Conservation (phyloP, 2,888 invertebrate species). For the Amaurobius ferox region DNA sequence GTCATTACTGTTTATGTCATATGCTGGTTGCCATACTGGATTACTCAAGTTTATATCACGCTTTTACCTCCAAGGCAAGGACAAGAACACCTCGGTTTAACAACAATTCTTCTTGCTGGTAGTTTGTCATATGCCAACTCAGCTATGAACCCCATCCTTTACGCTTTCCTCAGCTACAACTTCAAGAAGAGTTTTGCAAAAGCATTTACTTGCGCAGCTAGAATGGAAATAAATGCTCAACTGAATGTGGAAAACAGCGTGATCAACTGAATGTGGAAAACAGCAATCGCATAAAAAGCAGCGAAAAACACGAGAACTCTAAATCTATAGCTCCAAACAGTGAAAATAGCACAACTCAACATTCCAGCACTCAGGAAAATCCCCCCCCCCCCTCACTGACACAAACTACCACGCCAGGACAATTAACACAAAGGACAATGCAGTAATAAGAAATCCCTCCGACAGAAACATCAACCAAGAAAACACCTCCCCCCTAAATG, state of each 20-base stretch:
- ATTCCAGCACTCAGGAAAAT: too few species aligned
- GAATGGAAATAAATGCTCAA: conserved; percentile 90
- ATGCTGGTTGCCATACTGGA: conserved; percentile 96
- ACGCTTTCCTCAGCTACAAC: conserved; percentile 94
- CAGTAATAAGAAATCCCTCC: too few species aligned
- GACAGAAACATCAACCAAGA: too few species aligned
- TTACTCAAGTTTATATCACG: conserved; percentile 81
- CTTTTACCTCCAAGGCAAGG: conserved; percentile 85
- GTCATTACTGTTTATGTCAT: conserved; percentile 93
- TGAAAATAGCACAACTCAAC: too few species aligned
- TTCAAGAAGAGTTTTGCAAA: conserved; percentile 96
- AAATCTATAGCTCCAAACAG: too few species aligned
- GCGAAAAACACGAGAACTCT: too few species aligned
- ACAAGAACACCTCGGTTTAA: conserved; percentile 85
- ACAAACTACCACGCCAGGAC: too few species aligned
- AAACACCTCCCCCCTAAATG: too few species aligned
- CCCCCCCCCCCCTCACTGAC: too few species aligned
- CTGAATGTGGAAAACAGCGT: conserved; percentile 92
- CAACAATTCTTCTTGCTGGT: conserved; percentile 88
- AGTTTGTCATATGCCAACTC: conserved; percentile 92
- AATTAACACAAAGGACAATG: too few species aligned
- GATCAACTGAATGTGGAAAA: too few species aligned
- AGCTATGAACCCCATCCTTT: conserved; percentile 89
- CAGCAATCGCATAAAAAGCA: too few species aligned
- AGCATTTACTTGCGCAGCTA: conserved; percentile 90